Conservation (phyloP, 2,888 invertebrate genomes). For the Melitaea athalia region DNA sequence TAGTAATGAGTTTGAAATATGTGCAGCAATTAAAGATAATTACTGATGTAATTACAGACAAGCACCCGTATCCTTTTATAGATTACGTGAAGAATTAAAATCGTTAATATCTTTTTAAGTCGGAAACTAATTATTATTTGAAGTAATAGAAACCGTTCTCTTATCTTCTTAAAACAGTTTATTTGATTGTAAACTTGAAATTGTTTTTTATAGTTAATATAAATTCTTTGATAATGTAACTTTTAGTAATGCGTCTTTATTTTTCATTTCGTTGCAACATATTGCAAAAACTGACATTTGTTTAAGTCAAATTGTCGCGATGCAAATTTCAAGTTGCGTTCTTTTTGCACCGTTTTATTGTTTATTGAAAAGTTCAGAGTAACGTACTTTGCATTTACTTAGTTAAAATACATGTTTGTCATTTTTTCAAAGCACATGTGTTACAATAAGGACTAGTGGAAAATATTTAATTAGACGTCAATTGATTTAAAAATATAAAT, state of each 20-base stretch:
- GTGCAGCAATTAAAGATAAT: conserved; percentile 23
- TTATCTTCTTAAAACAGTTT: not conserved
- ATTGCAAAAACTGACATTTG: not conserved
- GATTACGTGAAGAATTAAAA: conserved; percentile 2
- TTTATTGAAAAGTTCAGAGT: conserved; percentile 4
- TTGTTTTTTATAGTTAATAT: too few species aligned
- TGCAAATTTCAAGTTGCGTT: not conserved
- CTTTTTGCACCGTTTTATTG: not conserved
- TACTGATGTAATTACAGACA: conserved; percentile 16
- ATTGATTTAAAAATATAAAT: not conserved
- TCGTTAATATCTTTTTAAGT: not conserved
- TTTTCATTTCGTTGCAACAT: not conserved
- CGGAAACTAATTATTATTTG: not conserved
- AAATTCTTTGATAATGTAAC: too few species aligned
- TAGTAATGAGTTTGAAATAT: conserved; percentile 16
- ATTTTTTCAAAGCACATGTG: too few species aligned
- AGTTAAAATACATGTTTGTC: too few species aligned
- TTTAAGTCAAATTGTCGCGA: not conserved
- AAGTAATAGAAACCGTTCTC: not conserved
- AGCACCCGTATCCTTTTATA: conserved; percentile 24
- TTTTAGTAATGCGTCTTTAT: too few species aligned
- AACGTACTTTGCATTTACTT: not conserved
- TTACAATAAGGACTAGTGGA: too few species aligned
- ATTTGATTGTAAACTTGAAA: too few species aligned
- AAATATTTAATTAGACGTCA: not conserved